Conservation (phyloP, 2,113 vertebrate genomes). For the Scalopus aquaticus region DNA sequence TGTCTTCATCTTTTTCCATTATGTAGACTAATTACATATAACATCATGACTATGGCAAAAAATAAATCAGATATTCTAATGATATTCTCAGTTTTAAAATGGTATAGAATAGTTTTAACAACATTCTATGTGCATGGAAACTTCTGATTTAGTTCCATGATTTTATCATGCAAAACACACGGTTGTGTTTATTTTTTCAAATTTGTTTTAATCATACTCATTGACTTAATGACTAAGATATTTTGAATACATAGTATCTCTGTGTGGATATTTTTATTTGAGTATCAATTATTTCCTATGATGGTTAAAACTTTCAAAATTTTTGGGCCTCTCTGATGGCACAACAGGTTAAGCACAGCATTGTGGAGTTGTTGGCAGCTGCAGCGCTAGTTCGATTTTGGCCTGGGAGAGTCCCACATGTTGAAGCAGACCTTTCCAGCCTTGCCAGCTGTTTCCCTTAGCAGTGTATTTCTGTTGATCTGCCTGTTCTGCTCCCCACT, state of each 20-base stretch:
- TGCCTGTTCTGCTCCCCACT: no score
- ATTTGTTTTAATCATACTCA: constrained; percentile 75
- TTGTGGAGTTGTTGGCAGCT: no score
- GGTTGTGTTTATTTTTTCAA: constrained; percentile 65
- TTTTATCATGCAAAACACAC: constrained; percentile 78
- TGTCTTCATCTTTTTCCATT: constrained; percentile 78
- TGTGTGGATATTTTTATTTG: constrained; percentile 80
- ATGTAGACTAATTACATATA: constrained; percentile 57
- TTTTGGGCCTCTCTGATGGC: no score
- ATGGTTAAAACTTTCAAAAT: constrained; percentile 70
- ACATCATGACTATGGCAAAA: constrained; percentile 74
- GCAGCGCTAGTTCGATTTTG: no score
- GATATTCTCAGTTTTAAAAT: constrained; percentile 72
- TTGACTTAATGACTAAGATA: constrained; percentile 87
- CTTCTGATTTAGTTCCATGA: constrained; percentile 81
- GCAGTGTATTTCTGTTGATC: no score
- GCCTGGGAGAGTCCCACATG: no score
- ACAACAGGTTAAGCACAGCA: no score
- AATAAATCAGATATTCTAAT: constrained; percentile 68
- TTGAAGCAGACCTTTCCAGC: no score
- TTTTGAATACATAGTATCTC: constrained; percentile 82
- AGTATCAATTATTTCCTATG: constrained; percentile 83
- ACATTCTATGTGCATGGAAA: constrained; percentile 80
- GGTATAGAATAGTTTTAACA: constrained; percentile 79
- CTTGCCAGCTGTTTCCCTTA: no score